Percentiles rank a stretch among this genome's conserved stretches.
phyloP scores from a whole-genome alignment of 2,797 vertebrate species.

The Pipistrellus pipistrellus region DNA sequence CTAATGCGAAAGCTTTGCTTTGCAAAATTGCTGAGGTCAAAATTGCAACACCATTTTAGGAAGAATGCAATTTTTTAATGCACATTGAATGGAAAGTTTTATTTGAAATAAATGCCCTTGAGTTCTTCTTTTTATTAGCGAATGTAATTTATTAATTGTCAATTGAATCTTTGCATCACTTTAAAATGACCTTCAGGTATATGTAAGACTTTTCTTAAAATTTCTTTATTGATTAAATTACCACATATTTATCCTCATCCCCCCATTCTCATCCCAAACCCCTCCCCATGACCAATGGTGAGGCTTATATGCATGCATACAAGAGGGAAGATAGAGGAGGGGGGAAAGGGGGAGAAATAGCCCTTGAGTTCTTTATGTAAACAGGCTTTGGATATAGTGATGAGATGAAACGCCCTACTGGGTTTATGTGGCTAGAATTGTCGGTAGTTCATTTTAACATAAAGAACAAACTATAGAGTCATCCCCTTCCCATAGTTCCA shows the following conservation, averaged over 20 bases:
- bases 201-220: too few relatives aligned
- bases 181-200: too few relatives aligned
- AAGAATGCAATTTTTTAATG: constrained; percentile 71
- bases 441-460: constrained; percentile 20
- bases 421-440: constrained; percentile 26
- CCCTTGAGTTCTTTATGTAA: constrained; percentile 65
- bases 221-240: too few relatives aligned
- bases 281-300: too few relatives aligned
- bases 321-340: too few relatives aligned
- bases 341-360: too few relatives aligned
- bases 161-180: too few relatives aligned
- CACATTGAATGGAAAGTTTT: constrained; percentile 66
- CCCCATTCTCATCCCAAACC: too few relatives aligned
- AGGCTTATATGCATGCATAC: too few relatives aligned
- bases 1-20: constrained; percentile 57
- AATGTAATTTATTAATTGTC: too few relatives aligned
- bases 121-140: not conserved
- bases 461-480: constrained; percentile 26
- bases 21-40: constrained; percentile 69
- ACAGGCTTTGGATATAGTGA: constrained; percentile 45
- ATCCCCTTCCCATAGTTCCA: constrained; percentile 9
- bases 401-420: constrained; percentile 42
- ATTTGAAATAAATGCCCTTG: constrained; percentile 59
- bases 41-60: constrained; percentile 48
- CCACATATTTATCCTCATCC: too few relatives aligned